Evolutionary conservation across 1,140 invertebrate species (phyloP).

Genomic region (Lucilia sericata): DNA sequence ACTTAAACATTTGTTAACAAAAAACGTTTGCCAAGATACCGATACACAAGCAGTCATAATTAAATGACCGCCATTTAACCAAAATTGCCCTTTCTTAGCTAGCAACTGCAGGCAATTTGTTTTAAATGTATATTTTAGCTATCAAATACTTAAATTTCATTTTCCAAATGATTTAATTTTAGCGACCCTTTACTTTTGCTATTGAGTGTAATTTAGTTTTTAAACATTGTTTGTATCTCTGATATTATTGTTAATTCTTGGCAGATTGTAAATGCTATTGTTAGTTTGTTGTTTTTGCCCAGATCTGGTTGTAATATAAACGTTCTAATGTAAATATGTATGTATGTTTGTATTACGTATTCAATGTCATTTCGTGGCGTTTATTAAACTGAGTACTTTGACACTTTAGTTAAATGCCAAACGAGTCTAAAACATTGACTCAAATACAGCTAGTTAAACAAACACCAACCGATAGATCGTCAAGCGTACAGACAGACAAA

Average conservation of each 20-base stretch:
- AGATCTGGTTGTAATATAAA: slow-evolving; percentile 36
- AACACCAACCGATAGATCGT: not conserved
- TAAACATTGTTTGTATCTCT: not conserved
- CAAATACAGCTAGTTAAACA: not conserved
- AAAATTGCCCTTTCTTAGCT: slow-evolving; percentile 12
- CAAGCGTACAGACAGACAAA: not conserved
- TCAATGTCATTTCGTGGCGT: slow-evolving; percentile 36
- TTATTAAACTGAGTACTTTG: slow-evolving; percentile 38
- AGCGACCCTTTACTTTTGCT: no score
- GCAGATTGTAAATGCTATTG: slow-evolving; percentile 5
- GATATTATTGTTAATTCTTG: not conserved
- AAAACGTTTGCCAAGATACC: no score
- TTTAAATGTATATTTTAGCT: not conserved
- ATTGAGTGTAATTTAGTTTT: no score
- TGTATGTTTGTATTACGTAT: not conserved
- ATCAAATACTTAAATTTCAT: no score
- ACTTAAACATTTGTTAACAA: not conserved
- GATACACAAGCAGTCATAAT: not conserved
- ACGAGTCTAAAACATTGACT: slow-evolving; percentile 8
- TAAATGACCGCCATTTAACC: slow-evolving; percentile 21
- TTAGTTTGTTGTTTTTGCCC: slow-evolving; percentile 30
- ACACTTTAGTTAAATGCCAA: slow-evolving; percentile 43
- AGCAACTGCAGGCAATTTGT: not conserved
- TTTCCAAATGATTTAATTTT: no score
- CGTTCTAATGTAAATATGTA: slow-evolving; percentile 12